A percentile compares a stretch with the other conserved stretches of the same genome.
Evolutionary conservation across 2,888 invertebrate species (phyloP).

Genomic region (Sesia apiformis): DNA sequence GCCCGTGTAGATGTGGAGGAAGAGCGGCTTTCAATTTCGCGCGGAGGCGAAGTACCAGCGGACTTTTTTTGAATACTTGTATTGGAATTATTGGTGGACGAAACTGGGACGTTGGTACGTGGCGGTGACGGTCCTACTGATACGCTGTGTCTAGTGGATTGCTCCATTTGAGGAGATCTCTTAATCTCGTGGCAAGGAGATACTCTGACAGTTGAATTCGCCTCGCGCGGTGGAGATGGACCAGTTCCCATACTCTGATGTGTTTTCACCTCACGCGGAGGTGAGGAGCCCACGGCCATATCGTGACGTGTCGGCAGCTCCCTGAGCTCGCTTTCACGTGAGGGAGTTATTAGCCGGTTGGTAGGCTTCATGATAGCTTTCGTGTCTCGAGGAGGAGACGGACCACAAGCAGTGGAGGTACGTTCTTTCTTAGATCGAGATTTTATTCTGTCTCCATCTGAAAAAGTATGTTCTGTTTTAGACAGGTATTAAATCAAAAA

Average conservation of each 20-base stretch:
- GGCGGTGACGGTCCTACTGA: conserved; percentile 11
- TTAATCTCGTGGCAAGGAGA: conserved; percentile 25
- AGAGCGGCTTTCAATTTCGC: conserved; percentile 26
- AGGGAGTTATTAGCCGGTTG: conserved; percentile 59
- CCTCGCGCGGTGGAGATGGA: conserved; percentile 21
- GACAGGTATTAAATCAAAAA: background rate
- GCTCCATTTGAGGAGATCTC: conserved; percentile 13
- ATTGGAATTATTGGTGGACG: conserved; percentile 7
- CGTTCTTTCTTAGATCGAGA: conserved; percentile 10
- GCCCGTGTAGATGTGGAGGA: conserved; percentile 28
- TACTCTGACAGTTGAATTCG: conserved; percentile 18
- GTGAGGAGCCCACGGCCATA: conserved; percentile 58
- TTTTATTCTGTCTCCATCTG: background rate
- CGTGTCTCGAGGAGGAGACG: conserved; percentile 74
- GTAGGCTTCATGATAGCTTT: conserved; percentile 18
- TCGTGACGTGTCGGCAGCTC: conserved; percentile 31
- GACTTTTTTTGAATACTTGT: conserved; percentile 48
- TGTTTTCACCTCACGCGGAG: conserved; percentile 36
- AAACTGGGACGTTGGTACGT: conserved; percentile 1
- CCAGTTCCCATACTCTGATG: conserved; percentile 15
- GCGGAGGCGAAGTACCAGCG: conserved; percentile 68
- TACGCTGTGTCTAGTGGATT: conserved; percentile 11
- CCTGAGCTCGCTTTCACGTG: conserved; percentile 32
- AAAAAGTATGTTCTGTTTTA: background rate
- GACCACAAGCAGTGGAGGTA: conserved; percentile 76